A percentile compares a stretch with the other conserved stretches of the same genome.
Evolutionary conservation across 2,888 invertebrate species (phyloP).

Genomic region (Eristalinus sepulchralis): DNA sequence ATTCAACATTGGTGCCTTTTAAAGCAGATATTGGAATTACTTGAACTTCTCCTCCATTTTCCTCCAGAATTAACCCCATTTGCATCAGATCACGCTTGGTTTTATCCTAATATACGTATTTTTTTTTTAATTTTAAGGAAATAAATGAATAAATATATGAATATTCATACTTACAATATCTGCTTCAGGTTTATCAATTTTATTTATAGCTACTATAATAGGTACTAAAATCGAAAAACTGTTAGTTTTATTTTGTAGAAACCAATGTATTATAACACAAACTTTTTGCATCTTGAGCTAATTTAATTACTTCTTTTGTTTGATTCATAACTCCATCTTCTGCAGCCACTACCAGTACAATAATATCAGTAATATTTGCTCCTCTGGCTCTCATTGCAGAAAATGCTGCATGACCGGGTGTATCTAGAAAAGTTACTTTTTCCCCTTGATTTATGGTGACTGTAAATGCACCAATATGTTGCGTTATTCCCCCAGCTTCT

Average conservation of each 20-base stretch:
- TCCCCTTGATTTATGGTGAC: slow-evolving; percentile 87
- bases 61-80: slow-evolving; percentile 92
- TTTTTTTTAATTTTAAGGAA: no score
- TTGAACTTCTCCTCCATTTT: slow-evolving; percentile 95
- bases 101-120: slow-evolving; percentile 83
- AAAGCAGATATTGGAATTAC: slow-evolving; percentile 95
- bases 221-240: slow-evolving; percentile 85
- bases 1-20: slow-evolving; percentile 88
- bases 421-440: slow-evolving; percentile 96
- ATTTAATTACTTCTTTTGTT: slow-evolving; percentile 93
- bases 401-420: slow-evolving; percentile 99
- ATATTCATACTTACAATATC: slow-evolving; percentile 87
- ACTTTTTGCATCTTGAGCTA: slow-evolving; percentile 91
- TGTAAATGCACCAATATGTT: slow-evolving; percentile 99
- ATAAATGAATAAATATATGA: no score
- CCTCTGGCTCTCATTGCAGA: slow-evolving; percentile 96
- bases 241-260: neutral
- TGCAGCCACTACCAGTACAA: slow-evolving; percentile 97
- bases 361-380: slow-evolving; percentile 96
- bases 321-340: slow-evolving; percentile 99
- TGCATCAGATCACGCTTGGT: slow-evolving; percentile 89
- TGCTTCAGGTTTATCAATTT: slow-evolving; percentile 96
- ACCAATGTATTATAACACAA: slow-evolving; percentile 61
- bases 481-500: slow-evolving; percentile 99
- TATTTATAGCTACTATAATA: slow-evolving; percentile 98